Conservation (phyloP, 64 coral and sea anemone genomes). For the Montipora capricornis region DNA sequence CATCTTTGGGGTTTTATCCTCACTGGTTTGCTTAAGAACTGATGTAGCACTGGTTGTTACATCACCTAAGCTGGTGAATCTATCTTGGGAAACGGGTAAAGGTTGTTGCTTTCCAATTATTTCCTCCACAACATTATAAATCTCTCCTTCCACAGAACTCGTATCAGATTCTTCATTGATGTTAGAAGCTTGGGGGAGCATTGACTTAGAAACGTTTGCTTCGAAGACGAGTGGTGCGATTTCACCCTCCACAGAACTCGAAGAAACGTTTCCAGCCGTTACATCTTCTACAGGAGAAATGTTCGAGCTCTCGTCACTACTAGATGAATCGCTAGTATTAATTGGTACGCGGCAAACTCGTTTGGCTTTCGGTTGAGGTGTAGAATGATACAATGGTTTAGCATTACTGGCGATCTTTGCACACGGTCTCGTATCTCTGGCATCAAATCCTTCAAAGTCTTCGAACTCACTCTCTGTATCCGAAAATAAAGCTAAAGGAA, state of each 20-base stretch:
- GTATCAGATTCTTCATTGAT: neutral
- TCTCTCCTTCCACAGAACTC: neutral
- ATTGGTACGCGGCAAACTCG: neutral
- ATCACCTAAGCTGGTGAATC: neutral
- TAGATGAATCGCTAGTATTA: neutral
- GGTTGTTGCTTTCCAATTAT: neutral
- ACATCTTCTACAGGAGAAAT: neutral
- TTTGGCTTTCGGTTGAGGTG: neutral
- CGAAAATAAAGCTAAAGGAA: conserved; percentile 2
- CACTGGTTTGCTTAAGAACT: too few relatives aligned
- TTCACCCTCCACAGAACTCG: neutral
- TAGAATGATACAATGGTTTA: neutral
- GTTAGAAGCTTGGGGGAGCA: neutral
- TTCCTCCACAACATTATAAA: neutral
- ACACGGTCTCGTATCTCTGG: neutral
- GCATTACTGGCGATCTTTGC: neutral
- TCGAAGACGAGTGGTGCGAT: neutral
- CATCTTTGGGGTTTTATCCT: too few relatives aligned
- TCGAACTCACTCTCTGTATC: neutral
- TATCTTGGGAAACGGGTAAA: neutral
- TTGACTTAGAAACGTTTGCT: neutral
- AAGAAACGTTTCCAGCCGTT: neutral
- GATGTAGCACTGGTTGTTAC: neutral
- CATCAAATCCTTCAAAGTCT: neutral
- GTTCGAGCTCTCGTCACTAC: neutral